Percentiles rank a stretch among this genome's conserved stretches.
Conservation (phyloP, 2,113 vertebrate genomes). For the Apodemus sylvaticus region DNA sequence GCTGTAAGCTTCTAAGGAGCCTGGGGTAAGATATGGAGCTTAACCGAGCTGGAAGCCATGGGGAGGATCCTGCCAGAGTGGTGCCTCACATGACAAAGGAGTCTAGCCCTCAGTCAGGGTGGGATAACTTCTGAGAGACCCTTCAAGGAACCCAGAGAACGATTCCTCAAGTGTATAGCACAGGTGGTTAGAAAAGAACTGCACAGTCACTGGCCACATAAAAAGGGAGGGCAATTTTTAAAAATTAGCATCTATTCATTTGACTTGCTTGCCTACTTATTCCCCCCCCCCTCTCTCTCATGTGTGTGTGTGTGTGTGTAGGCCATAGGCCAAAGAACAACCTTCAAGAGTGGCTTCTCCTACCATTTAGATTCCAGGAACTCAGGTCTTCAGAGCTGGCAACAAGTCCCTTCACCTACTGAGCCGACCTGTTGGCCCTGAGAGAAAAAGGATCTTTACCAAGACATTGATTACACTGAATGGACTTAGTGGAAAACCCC, state of each 20-base stretch:
- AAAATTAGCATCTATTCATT: background rate
- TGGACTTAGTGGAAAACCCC: background rate
- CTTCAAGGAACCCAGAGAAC: background rate
- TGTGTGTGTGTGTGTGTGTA: background rate
- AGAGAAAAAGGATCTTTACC: background rate
- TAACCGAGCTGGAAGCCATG: background rate
- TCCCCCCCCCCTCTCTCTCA: background rate
- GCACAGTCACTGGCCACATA: background rate
- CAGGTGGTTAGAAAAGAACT: background rate
- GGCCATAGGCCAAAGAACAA: background rate
- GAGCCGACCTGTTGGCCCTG: background rate
- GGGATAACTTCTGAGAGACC: background rate
- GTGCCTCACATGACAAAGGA: background rate
- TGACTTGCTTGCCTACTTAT: background rate
- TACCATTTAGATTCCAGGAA: background rate
- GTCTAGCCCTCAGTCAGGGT: background rate
- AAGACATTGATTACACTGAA: background rate
- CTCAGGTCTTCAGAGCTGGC: background rate
- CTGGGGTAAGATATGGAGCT: background rate
- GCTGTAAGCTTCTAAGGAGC: background rate
- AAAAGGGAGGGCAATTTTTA: background rate
- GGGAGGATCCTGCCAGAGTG: too few species aligned
- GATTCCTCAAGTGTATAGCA: background rate
- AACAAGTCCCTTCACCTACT: background rate
- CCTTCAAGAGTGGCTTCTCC: background rate